Percentiles rank a stretch among this genome's conserved stretches.
Conservation (phyloP, 2,797 vertebrate genomes). For the Dromococcyx pavoninus region DNA sequence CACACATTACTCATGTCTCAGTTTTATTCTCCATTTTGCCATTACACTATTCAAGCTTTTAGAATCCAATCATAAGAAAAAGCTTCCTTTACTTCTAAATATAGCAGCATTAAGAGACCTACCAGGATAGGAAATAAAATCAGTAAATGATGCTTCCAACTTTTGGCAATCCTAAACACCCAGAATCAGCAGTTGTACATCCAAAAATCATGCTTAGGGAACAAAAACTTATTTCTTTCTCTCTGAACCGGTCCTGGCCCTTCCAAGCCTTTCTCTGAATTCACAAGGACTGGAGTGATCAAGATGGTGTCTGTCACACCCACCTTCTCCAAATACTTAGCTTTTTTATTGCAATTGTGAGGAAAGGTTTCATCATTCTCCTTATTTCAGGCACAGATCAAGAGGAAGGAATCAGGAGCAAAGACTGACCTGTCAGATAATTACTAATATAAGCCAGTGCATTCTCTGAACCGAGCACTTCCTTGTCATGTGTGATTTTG, state of each 20-base stretch:
- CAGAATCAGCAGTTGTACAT: background rate
- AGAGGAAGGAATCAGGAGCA: background rate
- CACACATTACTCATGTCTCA: background rate
- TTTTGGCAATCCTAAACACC: background rate
- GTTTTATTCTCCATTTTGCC: background rate
- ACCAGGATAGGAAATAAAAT: background rate
- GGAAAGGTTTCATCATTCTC: background rate
- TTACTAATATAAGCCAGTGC: fast-evolving
- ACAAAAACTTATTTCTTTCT: background rate
- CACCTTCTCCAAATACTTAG: background rate
- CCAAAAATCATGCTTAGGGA: background rate
- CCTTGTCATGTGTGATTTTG: fast-evolving
- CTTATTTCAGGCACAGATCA: background rate
- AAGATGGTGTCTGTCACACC: background rate
- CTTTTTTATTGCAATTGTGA: background rate
- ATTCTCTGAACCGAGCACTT: background rate
- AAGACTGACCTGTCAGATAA: background rate
- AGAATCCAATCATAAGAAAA: background rate
- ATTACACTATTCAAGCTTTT: background rate
- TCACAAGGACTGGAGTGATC: background rate
- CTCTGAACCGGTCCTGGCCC: fast-evolving
- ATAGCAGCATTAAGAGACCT: background rate
- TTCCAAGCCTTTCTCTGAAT: background rate
- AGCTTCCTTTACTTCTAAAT: background rate
- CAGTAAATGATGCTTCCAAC: background rate